phyloP scores from a whole-genome alignment of 2,113 vertebrate species.

The Strigops habroptila region DNA sequence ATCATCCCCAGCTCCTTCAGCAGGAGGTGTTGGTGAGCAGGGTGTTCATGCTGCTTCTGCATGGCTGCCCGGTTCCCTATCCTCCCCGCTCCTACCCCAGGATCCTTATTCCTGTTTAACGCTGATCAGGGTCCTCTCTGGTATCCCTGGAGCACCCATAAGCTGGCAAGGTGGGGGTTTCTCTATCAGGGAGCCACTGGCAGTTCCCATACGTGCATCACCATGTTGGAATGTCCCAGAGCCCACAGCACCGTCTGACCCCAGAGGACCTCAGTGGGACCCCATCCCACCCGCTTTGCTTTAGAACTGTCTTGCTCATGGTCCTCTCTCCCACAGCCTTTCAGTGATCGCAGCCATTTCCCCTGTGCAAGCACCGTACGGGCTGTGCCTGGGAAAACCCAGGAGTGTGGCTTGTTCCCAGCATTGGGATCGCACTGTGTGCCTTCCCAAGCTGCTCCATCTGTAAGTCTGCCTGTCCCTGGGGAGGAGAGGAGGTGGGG shows the following conservation, averaged over 20 bases:
- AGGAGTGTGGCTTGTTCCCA: background rate
- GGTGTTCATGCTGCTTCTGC: background rate
- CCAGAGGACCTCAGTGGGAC: background rate
- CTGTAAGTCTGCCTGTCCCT: background rate
- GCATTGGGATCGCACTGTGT: background rate
- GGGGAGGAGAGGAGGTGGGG: background rate
- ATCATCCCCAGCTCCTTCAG: background rate
- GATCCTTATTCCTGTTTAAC: background rate
- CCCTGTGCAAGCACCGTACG: background rate
- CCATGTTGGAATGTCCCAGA: background rate
- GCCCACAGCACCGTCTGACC: fast-evolving
- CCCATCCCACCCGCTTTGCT: background rate
- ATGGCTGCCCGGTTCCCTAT: fast-evolving
- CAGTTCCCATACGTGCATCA: fast-evolving
- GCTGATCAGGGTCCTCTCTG: background rate
- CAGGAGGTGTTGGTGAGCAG: background rate
- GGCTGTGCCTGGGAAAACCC: conserved; percentile 23
- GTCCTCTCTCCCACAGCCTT: background rate
- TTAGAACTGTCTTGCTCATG: background rate
- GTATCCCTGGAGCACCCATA: background rate
- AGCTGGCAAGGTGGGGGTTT: background rate
- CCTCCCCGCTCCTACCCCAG: background rate
- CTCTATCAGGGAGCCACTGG: fast-evolving
- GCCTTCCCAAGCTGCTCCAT: background rate
- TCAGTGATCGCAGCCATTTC: background rate